Conservation (phyloP, 2,888 invertebrate genomes). For the Pristionchus exspectatus region DNA sequence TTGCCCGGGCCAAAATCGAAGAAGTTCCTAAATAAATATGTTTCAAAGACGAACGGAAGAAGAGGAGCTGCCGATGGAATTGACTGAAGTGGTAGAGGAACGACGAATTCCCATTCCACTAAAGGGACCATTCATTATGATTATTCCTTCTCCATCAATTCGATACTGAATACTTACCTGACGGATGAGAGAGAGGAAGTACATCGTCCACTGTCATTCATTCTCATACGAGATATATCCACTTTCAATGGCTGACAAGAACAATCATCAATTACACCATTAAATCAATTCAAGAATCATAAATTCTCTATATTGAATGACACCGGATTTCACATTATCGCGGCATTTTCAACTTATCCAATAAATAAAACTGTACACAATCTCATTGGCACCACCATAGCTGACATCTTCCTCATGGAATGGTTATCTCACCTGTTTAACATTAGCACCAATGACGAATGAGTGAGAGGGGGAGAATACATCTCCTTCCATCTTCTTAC, state of each 20-base stretch:
- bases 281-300: too few species aligned
- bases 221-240: background rate
- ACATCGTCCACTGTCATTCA: background rate
- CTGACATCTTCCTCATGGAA: background rate
- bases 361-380: too few species aligned
- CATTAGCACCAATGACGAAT: background rate
- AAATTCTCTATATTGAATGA: too few species aligned
- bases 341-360: too few species aligned
- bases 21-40: background rate
- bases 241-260: background rate
- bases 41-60: background rate
- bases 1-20: too few species aligned
- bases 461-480: background rate
- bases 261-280: background rate
- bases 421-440: background rate
- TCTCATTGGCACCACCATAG: too few species aligned
- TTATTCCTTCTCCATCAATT: background rate
- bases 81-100: slow-evolving; percentile 6
- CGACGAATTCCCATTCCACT: slow-evolving; percentile 42
- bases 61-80: slow-evolving; percentile 26
- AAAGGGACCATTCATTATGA: too few species aligned
- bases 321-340: too few species aligned
- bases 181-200: background rate
- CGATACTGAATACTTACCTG: background rate
- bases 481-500: background rate